These are phyloP conservation scores for Otolemur garnettii DNA, from an alignment of 2,113 vertebrate species.

Conservation along the genomic window DNA sequence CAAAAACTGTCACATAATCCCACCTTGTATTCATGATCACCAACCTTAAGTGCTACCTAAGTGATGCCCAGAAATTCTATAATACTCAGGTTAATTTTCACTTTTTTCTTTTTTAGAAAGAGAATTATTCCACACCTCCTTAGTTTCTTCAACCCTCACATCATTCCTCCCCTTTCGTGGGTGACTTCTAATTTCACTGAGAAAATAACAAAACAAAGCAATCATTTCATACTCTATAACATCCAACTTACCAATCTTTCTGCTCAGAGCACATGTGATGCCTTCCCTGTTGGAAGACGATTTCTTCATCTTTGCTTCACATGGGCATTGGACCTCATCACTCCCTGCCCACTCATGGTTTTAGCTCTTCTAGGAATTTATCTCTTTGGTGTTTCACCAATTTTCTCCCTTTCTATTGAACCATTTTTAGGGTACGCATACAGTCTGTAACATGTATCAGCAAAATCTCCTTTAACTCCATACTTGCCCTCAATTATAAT, in stretches of 20 bases:
- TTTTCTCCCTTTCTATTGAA: not conserved
- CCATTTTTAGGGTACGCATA: not conserved
- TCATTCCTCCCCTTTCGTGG: not conserved
- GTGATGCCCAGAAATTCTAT: not conserved
- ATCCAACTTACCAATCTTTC: not conserved
- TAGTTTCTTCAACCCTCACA: not conserved
- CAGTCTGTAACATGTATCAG: not conserved
- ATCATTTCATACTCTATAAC: not conserved
- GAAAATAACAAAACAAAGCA: not conserved
- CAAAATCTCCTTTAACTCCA: not conserved
- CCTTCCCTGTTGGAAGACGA: not conserved
- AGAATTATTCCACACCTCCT: not conserved
- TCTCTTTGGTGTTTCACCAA: not conserved
- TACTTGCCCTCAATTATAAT: not conserved
- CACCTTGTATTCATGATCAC: not conserved
- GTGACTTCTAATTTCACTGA: not conserved
- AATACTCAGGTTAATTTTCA: not conserved
- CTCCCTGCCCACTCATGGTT: not conserved
- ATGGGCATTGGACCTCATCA: not conserved
- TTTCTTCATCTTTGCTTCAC: not conserved
- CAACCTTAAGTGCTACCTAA: not conserved
- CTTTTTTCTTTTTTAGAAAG: not conserved
- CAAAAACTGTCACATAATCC: not conserved
- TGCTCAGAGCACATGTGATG: not conserved
- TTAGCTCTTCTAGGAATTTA: not conserved